Evolutionary conservation across 2,888 invertebrate genomes (phyloP).

Genomic region (Osmoderma eremita): DNA sequence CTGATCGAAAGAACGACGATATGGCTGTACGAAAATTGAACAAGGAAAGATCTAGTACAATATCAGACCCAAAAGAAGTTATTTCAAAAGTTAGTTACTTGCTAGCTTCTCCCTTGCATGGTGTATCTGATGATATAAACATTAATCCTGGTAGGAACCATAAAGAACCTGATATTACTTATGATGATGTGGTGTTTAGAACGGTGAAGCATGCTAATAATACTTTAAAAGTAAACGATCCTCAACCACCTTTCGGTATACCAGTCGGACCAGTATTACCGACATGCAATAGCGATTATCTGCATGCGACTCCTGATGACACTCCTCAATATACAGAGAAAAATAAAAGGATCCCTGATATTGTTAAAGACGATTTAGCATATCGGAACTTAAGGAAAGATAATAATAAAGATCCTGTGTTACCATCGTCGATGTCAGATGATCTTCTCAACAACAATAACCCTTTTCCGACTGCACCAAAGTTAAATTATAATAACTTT

Average conservation of each 20-base stretch:
- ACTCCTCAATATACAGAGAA: constrained; percentile 71
- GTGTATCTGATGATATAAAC: constrained; percentile 67
- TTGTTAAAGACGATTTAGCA: constrained; percentile 88
- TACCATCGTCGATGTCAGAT: constrained; percentile 64
- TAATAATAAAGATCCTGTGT: constrained; percentile 68
- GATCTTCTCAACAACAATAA: constrained; percentile 65
- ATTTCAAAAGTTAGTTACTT: constrained; percentile 73
- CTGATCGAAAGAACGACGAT: constrained; percentile 78
- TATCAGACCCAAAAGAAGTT: constrained; percentile 63
- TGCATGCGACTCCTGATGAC: constrained; percentile 78
- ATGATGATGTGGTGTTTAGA: constrained; percentile 86
- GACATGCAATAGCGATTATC: constrained; percentile 84
- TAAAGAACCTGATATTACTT: constrained; percentile 82
- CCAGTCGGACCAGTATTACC: constrained; percentile 85
- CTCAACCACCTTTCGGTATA: constrained; percentile 91
- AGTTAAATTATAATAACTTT: constrained; percentile 54
- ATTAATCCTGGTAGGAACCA: constrained; percentile 51
- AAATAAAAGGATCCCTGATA: constrained; percentile 78
- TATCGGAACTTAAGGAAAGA: constrained; percentile 88
- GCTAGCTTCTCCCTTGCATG: constrained; percentile 74
- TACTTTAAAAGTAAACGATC: constrained; percentile 76
- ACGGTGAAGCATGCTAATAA: constrained; percentile 83
- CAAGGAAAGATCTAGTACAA: constrained; percentile 68
- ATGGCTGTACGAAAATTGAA: constrained; percentile 82
- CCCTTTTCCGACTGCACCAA: constrained; percentile 25